These are phyloP conservation scores for Emys orbicularis DNA, from an alignment of 2,797 vertebrate genomes.

Conservation along the genomic window DNA sequence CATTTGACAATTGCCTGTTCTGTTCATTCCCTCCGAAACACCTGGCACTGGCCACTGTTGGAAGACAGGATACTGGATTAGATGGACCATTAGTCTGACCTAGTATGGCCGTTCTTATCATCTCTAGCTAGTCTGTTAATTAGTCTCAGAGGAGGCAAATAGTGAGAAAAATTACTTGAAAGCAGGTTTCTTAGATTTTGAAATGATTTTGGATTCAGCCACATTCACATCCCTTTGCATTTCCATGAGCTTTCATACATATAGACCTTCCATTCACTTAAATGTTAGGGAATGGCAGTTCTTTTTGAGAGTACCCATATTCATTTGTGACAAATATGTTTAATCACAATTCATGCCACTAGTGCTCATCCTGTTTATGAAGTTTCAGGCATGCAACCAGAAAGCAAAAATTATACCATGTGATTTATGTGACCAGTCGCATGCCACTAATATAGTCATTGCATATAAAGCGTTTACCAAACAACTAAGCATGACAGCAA, in stretches of 20 bases:
- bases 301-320: not conserved
- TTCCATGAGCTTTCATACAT: not conserved
- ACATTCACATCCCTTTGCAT: not conserved
- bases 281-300: not conserved
- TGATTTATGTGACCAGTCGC: not conserved
- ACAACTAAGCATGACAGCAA: not conserved
- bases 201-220: not conserved
- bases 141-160: not conserved
- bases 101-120: too few species aligned
- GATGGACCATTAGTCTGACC: too few species aligned
- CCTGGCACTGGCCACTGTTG: too few species aligned
- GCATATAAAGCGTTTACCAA: not conserved
- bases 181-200: not conserved
- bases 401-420: not conserved
- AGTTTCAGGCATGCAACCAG: not conserved
- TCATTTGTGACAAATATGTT: not conserved
- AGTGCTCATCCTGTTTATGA: not conserved
- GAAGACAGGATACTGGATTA: too few species aligned
- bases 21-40: too few species aligned
- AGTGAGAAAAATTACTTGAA: not conserved
- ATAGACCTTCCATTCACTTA: not conserved
- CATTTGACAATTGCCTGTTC: too few species aligned
- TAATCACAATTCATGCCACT: not conserved
- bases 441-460: not conserved
- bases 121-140: not conserved